These are phyloP conservation scores for Platyscapa corneri DNA, from an alignment of 1,140 invertebrate genomes.

Conservation along the genomic window DNA sequence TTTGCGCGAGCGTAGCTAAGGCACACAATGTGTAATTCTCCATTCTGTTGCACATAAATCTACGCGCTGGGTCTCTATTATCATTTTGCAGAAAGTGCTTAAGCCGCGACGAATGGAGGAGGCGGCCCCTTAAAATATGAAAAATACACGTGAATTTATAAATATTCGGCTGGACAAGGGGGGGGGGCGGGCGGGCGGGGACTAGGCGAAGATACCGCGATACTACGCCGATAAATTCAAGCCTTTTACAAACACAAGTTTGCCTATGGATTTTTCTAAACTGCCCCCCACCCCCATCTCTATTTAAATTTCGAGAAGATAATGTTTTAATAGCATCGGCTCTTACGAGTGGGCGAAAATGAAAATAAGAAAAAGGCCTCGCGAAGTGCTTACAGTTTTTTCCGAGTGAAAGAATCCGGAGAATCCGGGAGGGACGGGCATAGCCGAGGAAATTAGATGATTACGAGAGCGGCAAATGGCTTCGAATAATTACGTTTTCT, in stretches of 20 bases:
- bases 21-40: no score
- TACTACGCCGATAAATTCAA: background rate
- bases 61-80: no score
- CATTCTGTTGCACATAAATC: no score
- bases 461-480: background rate
- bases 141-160: no score
- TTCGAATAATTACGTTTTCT: background rate
- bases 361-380: background rate
- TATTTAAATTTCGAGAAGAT: background rate
- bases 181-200: no score
- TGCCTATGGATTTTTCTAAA: background rate
- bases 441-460: background rate
- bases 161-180: no score
- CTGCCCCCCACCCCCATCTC: no score
- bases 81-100: no score
- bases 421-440: background rate
- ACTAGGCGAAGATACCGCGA: no score
- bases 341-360: background rate
- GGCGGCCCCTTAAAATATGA: no score
- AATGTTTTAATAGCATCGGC: background rate
- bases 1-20: no score
- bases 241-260: background rate
- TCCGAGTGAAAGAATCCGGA: background rate
- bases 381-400: background rate
- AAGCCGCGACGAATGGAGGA: no score